A percentile compares a stretch with the other conserved stretches of the same genome.
Conservation (phyloP, 2,797 vertebrate species). For the Anabacerthia variegaticeps region DNA sequence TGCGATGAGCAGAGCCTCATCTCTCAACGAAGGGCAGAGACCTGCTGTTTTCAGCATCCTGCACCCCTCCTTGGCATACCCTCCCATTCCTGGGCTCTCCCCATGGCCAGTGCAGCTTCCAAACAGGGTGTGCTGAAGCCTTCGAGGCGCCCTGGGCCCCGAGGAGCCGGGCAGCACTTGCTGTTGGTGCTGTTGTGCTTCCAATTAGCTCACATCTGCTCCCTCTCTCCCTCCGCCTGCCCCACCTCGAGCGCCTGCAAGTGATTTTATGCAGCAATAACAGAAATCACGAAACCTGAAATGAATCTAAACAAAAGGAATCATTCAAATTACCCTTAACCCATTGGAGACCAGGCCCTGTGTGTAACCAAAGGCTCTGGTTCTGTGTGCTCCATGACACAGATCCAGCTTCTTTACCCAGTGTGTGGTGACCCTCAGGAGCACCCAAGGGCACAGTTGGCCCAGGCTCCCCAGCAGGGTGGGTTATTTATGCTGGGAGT, state of each 20-base stretch:
- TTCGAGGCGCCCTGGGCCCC: background rate
- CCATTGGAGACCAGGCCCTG: background rate
- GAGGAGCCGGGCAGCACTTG: slow-evolving; percentile 11
- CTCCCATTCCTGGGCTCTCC: background rate
- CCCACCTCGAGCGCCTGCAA: slow-evolving; percentile 65
- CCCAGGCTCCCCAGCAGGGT: background rate
- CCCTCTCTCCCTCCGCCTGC: background rate
- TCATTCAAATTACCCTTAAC: slow-evolving; percentile 56
- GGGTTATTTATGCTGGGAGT: background rate
- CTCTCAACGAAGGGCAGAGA: rapidly evolving
- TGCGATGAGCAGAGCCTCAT: background rate
- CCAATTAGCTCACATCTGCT: slow-evolving; percentile 70
- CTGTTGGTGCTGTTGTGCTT: slow-evolving; percentile 54
- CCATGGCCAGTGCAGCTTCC: background rate
- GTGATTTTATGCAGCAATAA: slow-evolving; percentile 75
- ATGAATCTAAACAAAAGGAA: slow-evolving; percentile 74
- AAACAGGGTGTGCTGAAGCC: background rate
- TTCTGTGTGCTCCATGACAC: background rate
- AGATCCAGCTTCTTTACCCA: background rate
- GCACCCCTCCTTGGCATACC: background rate
- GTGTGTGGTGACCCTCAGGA: background rate
- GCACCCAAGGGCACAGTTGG: background rate
- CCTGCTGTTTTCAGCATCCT: background rate
- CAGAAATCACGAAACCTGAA: slow-evolving; percentile 74
- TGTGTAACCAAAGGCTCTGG: background rate